Evolutionary conservation across 2,888 invertebrate genomes (phyloP).

Genomic region (Hipparchia sbordonii): DNA sequence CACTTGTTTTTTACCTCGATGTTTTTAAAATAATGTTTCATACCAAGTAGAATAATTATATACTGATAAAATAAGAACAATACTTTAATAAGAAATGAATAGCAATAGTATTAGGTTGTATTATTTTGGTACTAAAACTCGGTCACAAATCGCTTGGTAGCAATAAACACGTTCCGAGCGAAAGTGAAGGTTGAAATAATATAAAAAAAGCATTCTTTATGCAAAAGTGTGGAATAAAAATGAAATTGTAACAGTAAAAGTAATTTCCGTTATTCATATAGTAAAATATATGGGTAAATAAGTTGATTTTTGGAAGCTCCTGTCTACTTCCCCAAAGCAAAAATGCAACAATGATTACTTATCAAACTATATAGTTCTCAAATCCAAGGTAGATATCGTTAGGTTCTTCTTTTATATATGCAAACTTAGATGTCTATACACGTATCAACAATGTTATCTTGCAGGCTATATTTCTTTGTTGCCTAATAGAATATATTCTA

Average conservation of each 20-base stretch:
- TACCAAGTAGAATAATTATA: not conserved
- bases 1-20: not conserved
- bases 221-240: conserved; percentile 20
- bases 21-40: not conserved
- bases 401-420: conserved; percentile 29
- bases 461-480: conserved; percentile 39
- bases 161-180: conserved; percentile 27
- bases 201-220: conserved; percentile 24
- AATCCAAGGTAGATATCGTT: conserved; percentile 19
- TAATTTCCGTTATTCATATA: conserved; percentile 4
- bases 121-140: not conserved
- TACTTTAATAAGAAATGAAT: not conserved
- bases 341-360: not conserved
- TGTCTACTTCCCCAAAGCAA: not conserved
- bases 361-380: not conserved
- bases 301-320: not conserved
- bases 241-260: conserved; percentile 18
- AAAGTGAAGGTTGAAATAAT: conserved; percentile 36
- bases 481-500: conserved; percentile 36
- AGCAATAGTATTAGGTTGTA: not conserved
- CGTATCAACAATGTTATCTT: conserved; percentile 38
- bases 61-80: not conserved
- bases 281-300: not conserved
- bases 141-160: conserved; percentile 10
- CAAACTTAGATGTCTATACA: conserved; percentile 27